Conservation (phyloP, 2,888 invertebrate genomes). For the Drosophila greeni region DNA sequence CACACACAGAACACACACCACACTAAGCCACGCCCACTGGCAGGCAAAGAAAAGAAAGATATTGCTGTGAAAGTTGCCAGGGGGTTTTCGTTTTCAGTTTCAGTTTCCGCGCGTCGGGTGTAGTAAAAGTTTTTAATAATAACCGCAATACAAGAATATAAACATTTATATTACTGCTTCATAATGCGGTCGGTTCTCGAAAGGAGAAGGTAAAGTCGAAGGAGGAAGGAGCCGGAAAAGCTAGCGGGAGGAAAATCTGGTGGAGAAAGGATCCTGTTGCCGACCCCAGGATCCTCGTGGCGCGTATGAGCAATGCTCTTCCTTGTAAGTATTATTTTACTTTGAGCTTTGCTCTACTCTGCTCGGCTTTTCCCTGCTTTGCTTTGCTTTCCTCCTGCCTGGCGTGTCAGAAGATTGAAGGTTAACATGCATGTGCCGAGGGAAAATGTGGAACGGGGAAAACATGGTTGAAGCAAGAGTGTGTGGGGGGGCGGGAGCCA, state of each 20-base stretch:
- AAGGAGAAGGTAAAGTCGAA: constrained; percentile 1
- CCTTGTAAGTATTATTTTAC: constrained; percentile 50
- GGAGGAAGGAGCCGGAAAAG: neutral
- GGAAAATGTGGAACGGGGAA: constrained; percentile 5
- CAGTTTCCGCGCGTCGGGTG: constrained; percentile 53
- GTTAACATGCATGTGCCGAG: constrained; percentile 50
- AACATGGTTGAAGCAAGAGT: neutral
- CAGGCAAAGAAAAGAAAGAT: constrained; percentile 49
- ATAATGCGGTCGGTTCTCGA: constrained; percentile 54
- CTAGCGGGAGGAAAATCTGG: neutral
- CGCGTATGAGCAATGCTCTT: constrained; percentile 63
- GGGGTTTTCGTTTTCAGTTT: constrained; percentile 26
- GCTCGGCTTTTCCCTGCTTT: neutral
- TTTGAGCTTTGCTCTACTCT: constrained; percentile 48
- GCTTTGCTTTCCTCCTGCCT: constrained; percentile 15
- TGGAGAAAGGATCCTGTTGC: constrained; percentile 5
- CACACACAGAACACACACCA: neutral
- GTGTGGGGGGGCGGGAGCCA: neutral
- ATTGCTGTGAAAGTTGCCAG: constrained; percentile 60
- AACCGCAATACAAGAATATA: constrained; percentile 75
- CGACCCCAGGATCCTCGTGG: constrained; percentile 26
- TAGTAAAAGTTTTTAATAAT: constrained; percentile 74
- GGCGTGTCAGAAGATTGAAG: constrained; percentile 67
- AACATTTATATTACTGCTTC: constrained; percentile 73
- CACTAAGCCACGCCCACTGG: constrained; percentile 1